Conservation (phyloP, 2,113 vertebrate genomes). For the Atrichornis clamosus region DNA sequence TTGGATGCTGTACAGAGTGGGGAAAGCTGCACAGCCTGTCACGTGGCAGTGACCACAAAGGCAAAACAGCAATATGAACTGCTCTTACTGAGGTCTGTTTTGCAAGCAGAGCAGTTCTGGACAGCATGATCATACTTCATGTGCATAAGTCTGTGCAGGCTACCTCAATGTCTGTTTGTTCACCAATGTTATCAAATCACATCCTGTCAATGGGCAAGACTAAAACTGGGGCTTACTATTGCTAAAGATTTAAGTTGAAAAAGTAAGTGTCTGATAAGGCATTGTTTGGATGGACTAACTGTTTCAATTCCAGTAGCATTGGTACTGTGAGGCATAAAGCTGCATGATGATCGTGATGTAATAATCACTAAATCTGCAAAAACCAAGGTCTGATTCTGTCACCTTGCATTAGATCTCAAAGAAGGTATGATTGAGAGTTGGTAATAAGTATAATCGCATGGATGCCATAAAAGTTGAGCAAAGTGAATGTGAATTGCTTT, state of each 20-base stretch:
- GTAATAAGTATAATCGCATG: neutral
- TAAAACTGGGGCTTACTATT: neutral
- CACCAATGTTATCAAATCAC: neutral
- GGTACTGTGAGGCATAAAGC: neutral
- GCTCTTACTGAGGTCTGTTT: neutral
- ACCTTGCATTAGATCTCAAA: neutral
- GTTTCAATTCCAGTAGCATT: neutral
- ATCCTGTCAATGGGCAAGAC: neutral
- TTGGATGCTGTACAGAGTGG: neutral
- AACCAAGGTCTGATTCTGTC: neutral
- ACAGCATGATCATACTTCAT: neutral
- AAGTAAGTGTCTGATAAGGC: neutral
- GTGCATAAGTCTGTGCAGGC: neutral
- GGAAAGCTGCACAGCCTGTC: neutral
- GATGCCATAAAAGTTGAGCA: neutral
- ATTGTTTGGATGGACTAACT: neutral
- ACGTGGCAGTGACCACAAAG: rapidly evolving
- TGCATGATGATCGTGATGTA: neutral
- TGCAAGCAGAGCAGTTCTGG: neutral
- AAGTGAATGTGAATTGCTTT: neutral
- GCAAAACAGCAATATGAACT: neutral
- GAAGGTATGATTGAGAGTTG: neutral
- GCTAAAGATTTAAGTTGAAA: neutral
- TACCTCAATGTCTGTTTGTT: rapidly evolving
- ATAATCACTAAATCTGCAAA: neutral